Base-by-base conservation (phyloP, 1,140 invertebrate species). In the Ylistrum balloti region DNA sequence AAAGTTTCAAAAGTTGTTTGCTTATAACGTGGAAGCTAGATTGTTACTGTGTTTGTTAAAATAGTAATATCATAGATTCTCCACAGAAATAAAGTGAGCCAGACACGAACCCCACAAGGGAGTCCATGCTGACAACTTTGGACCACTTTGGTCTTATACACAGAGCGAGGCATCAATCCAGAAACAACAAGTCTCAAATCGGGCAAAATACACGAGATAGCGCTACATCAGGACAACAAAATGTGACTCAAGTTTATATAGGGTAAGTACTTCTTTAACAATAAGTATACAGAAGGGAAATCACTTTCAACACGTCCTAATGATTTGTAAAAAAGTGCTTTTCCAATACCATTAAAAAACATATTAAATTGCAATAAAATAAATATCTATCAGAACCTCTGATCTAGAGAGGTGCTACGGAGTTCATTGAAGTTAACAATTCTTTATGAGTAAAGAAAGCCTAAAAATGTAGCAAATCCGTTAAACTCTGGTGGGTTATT, bases 11-110 rank as follows among this genome's bases (percentile, higher is more conserved):
- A 74, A 11, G n/a, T 74, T 74, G 22, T 74, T 74, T 74, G 56
- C 56, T 74, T 74, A 74, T n/a, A 74, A 28, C 17, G 56, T 74
- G 56, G 56, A 74, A 74, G 56, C 56, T 74, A 74, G 56, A 74
- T 28, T 74, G 56, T 74, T 74, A 74, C 56, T 74, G 56, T 74
- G 56, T 74, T 28, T 28, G 56, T 28, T 20, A n/a, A 38, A 38
- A 13, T 38, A 38, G 35, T 38, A 38, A 74, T 74, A 74, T 28
- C 56, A 11, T 74, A 74, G 56, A 28, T 28, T 74, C 56, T 28
- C n/a, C 56, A 28, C 56, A 74, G 56, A 74, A 74, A 74, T 74
- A 28, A 17, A 17, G 17, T 17, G n/a, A 28, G 17, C 28, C 17
- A 5, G 56, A n/a, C 28, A 74, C 1, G 56, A 28, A 28, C n/a